A percentile compares a stretch with the other conserved stretches of the same genome.
Conservation (phyloP, 2,113 vertebrate genomes). For the Notarius quadriscutis region DNA sequence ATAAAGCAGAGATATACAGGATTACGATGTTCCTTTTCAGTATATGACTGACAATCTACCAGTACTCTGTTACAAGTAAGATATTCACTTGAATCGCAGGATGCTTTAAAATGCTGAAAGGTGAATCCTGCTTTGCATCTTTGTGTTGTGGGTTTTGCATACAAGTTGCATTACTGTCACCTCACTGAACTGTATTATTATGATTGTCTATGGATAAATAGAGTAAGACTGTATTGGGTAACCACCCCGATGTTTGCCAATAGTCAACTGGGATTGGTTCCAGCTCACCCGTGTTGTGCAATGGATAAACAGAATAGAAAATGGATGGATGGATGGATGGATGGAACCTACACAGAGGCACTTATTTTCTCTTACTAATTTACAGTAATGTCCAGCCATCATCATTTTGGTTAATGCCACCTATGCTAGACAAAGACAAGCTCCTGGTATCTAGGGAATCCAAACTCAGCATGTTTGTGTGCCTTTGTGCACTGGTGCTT, state of each 20-base stretch:
- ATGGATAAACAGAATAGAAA: too few species aligned
- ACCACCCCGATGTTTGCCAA: neutral
- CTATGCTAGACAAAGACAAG: constrained; percentile 2
- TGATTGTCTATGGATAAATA: constrained; percentile 38
- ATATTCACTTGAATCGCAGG: constrained; percentile 9
- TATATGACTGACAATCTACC: constrained; percentile 13
- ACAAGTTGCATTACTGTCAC: constrained; percentile 69
- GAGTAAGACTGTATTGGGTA: neutral
- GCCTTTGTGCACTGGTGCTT: constrained; percentile 15
- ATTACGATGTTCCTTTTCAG: neutral
- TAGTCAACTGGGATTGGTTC: too few species aligned
- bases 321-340: too few species aligned
- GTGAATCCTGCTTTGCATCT: constrained; percentile 62
- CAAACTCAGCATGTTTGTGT: constrained; percentile 2
- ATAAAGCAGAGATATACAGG: neutral
- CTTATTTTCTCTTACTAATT: constrained; percentile 12
- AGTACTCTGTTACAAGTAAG: neutral
- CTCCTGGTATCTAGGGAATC: constrained; percentile 17
- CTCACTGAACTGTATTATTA: constrained; percentile 69
- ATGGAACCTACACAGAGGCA: neutral
- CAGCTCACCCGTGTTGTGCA: too few species aligned
- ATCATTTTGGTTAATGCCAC: constrained; percentile 15
- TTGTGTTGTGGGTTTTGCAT: constrained; percentile 63
- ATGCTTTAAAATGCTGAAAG: constrained; percentile 18
- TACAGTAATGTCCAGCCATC: constrained; percentile 6